A percentile compares a stretch with the other conserved stretches of the same genome.
Evolutionary conservation across 1,140 invertebrate genomes (phyloP).

Genomic region (Euborellia annulipes): DNA sequence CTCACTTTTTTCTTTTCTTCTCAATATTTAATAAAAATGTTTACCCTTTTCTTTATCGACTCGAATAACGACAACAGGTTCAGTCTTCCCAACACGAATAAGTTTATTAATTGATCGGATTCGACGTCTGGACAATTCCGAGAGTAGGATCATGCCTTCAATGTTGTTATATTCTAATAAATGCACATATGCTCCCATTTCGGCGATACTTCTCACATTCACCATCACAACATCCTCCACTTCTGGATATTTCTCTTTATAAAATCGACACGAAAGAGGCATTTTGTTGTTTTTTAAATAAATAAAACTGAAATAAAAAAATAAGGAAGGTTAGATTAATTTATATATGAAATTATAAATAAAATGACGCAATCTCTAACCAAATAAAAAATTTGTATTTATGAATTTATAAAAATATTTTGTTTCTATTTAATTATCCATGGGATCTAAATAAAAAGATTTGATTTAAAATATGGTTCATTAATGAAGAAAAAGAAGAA

Average conservation of each 20-base stretch:
- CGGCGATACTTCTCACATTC: slow-evolving; percentile 93
- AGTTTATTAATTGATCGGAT: slow-evolving; percentile 99
- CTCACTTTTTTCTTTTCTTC: no score
- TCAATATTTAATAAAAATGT: slow-evolving; percentile 6
- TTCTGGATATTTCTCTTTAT: slow-evolving; percentile 94
- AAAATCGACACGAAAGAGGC: slow-evolving; percentile 94
- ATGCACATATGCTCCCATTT: slow-evolving; percentile 99
- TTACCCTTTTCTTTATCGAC: slow-evolving; percentile 98
- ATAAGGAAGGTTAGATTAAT: no score
- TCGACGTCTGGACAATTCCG: slow-evolving; percentile 92
- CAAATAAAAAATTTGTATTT: no score
- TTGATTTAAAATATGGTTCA: no score
- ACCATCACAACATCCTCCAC: slow-evolving; percentile 99
- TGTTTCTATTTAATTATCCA: no score
- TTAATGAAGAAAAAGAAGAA: no score
- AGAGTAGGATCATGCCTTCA: slow-evolving; percentile 90
- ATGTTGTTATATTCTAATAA: slow-evolving; percentile 98
- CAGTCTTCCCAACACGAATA: slow-evolving; percentile 94
- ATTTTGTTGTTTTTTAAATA: slow-evolving; percentile 34
- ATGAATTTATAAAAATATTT: no score
- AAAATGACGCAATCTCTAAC: no score
- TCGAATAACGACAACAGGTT: slow-evolving; percentile 97
- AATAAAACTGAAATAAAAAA: no score
- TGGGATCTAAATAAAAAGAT: no score
- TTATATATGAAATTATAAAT: no score